Percentiles rank a stretch among this genome's conserved stretches.
phyloP scores from a whole-genome alignment of 2,888 invertebrate species.

The Silvanus unidentatus region DNA sequence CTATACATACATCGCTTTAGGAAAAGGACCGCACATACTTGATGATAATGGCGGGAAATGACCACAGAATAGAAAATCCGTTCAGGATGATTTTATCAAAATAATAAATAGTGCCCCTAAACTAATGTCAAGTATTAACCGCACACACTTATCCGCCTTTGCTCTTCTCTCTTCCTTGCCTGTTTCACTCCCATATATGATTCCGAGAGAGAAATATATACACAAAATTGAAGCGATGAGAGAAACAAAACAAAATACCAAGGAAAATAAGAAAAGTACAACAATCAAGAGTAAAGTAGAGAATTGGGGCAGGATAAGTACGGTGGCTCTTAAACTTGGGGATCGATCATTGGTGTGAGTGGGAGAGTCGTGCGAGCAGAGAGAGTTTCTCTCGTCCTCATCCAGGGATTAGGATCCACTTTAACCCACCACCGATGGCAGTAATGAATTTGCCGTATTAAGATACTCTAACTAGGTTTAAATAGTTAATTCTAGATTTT shows the following conservation, averaged over 20 bases:
- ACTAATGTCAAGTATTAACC: background rate
- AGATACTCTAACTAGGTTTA: slow-evolving; percentile 18
- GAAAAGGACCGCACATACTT: slow-evolving; percentile 15
- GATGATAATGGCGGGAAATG: slow-evolving; percentile 33
- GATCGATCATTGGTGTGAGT: slow-evolving; percentile 12
- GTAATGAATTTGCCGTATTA: slow-evolving; percentile 26
- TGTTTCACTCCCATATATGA: too few species aligned
- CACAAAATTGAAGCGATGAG: background rate
- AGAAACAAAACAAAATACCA: background rate
- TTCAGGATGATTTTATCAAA: slow-evolving; percentile 1
- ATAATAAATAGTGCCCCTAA: background rate
- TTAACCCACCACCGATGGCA: slow-evolving; percentile 12
- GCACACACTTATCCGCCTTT: background rate
- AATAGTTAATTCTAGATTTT: slow-evolving; percentile 15
- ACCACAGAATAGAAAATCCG: slow-evolving; percentile 14
- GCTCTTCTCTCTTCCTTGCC: too few species aligned
- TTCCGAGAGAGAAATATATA: background rate
- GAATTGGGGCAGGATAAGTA: slow-evolving; percentile 11
- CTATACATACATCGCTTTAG: too few species aligned
- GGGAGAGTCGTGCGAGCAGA: background rate
- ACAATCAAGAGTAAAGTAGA: slow-evolving; percentile 8
- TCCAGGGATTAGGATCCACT: slow-evolving; percentile 12
- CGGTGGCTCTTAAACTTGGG: slow-evolving; percentile 12
- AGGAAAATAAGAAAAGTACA: slow-evolving; percentile 4
- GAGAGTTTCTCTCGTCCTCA: slow-evolving; percentile 11